phyloP scores from a whole-genome alignment of 1,140 invertebrate species.

The Drosophila sturtevanti region DNA sequence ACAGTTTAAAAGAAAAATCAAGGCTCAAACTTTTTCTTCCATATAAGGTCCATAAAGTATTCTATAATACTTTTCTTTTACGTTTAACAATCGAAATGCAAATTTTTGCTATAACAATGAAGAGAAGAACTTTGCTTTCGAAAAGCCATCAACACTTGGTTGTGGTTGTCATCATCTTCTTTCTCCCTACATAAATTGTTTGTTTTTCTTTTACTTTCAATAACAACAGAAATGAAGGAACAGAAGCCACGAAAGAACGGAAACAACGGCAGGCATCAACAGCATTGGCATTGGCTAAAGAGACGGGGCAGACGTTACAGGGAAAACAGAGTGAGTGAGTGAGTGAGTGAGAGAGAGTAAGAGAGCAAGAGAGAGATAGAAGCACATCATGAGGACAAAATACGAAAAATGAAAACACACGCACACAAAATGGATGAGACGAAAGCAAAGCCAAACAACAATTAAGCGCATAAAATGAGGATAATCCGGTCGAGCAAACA shows the following conservation, averaged over 20 bases:
- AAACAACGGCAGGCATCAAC: neutral
- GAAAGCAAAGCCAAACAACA: constrained; percentile 61
- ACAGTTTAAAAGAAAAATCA: too few species aligned
- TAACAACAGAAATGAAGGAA: constrained; percentile 10
- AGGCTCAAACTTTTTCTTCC: too few species aligned
- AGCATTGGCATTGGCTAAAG: too few species aligned
- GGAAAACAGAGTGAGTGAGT: neutral
- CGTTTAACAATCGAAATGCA: constrained; percentile 1
- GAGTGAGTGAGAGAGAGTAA: neutral
- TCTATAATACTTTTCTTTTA: constrained; percentile 1
- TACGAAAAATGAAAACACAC: constrained; percentile 6
- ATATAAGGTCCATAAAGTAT: neutral
- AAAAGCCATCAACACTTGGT: constrained; percentile 4
- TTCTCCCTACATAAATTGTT: constrained; percentile 8
- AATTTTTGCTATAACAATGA: neutral
- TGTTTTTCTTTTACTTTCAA: constrained; percentile 13
- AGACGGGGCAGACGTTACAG: too few species aligned
- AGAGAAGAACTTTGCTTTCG: neutral
- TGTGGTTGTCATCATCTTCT: neutral
- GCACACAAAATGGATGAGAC: constrained; percentile 5
- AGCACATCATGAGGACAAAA: neutral
- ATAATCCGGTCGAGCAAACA: constrained; percentile 51
- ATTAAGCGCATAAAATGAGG: constrained; percentile 69
- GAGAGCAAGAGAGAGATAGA: neutral
- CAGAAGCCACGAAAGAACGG: neutral